A percentile compares a stretch with the other conserved stretches of the same genome.
These are phyloP conservation scores for Penaeus monodon DNA, from an alignment of 2,888 invertebrate species.

Conservation along the genomic window DNA sequence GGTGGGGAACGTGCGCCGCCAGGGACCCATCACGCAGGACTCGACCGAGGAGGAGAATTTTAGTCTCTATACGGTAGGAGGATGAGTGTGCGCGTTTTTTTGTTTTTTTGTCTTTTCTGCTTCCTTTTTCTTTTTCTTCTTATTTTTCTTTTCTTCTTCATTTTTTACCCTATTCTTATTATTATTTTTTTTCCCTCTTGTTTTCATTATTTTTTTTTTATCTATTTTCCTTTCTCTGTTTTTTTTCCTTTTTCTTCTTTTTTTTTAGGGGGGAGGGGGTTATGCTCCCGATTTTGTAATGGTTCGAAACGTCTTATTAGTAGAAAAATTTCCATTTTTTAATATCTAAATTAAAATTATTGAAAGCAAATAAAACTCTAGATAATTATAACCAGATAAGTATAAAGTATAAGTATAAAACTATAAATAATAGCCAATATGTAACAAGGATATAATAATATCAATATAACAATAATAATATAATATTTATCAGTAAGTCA, in stretches of 20 bases:
- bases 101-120: neutral
- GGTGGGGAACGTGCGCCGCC: slow-evolving; percentile 13
- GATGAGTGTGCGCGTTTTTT: neutral
- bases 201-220: neutral
- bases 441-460: too few species aligned
- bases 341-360: too few species aligned
- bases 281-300: too few species aligned
- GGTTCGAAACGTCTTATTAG: too few species aligned
- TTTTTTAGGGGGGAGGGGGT: neutral
- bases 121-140: neutral
- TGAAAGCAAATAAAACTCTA: too few species aligned
- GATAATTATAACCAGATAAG: too few species aligned
- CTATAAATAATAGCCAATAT: too few species aligned
- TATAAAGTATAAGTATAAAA: too few species aligned
- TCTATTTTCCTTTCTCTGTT: neutral
- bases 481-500: too few species aligned
- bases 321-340: too few species aligned
- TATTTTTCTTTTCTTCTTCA: neutral
- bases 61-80: slow-evolving; percentile 34
- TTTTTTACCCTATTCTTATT: neutral
- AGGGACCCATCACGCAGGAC: slow-evolving; percentile 57
- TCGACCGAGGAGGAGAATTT: slow-evolving; percentile 55
- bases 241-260: neutral
- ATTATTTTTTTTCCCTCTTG: neutral
- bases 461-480: too few species aligned